Base-by-base conservation (phyloP, 2,113 vertebrate species). In the Pseudopipra pipra region DNA sequence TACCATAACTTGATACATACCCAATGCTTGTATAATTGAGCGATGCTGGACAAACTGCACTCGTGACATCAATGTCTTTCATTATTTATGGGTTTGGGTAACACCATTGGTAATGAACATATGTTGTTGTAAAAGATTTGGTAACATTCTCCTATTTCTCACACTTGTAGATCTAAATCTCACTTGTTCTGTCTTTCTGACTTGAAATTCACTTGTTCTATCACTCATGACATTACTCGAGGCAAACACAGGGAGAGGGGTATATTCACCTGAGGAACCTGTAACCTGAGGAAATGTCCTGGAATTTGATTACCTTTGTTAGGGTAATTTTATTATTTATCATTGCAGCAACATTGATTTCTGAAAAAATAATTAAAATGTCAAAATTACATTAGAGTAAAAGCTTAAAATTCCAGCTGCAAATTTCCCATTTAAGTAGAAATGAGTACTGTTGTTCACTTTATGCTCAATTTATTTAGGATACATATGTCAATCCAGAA, bases 1-100 rank as follows among this genome's bases (percentile, higher is more conserved):
- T 37, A 70, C 28, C 43, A 90, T 97, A 94, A 96, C 56, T 78
- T 93, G 78, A 91, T 92, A 55, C 59, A 92, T 84, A 68, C 25
- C 52, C 39, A 6, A 8, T 13, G 11, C 68, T 94, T 90, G 46
- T 84, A 43, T 90, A 93, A 95, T 74, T 96, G 92, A 89, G 85
- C 72, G 46, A 77, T 70, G 56, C 8, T 85, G 90, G 55, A 90
- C 33, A 91, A 95, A 87, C 87, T 86, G 82, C 76, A 89, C 70
- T 95, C 9, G 4, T 5, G 4, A 62, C 87, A 92, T 86, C 68
- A 63, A 93, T 94, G 96, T 89, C 58, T 95, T 72, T 59, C 56
- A 67, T 92, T 94, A 86, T 94, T 94, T 96, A 92, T 88, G 66
- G 85, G 67, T 96, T 74, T 83, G 68, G 82, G 78, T 58, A 88